Base-by-base conservation (phyloP, 2,888 invertebrate genomes). In the Diarsia rubi region DNA sequence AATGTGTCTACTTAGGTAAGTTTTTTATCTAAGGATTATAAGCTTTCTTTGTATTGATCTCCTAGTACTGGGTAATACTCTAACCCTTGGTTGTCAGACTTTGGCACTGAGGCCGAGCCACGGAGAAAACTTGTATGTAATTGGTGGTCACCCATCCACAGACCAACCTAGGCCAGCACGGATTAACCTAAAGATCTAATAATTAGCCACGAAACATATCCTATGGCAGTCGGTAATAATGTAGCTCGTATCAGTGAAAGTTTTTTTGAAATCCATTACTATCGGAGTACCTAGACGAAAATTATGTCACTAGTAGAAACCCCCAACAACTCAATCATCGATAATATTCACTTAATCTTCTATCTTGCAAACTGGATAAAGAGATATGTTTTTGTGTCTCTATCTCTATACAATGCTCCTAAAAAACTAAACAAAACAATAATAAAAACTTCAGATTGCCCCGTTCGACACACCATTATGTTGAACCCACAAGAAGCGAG, bases 401-500 rank as follows among this genome's bases (percentile, higher is more conserved):
- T 1, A 62, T 37, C 62, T n/a, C n/a, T 16, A 42, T 24, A 62
- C 21, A 31, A 27, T 31, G n/a, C 44, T 14, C 24, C 12, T 60
- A 84, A 69, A 70, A 64, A 81, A 78, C 59, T 31, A 63, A 66
- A 70, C 54, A 62, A 74, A 60, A 69, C 27, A 60, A 54, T 52
- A 16, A 27, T 64, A 82, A 80, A 71, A 83, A 79, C 24, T 21
- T 37, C 12, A 9, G 75, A 74, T 73, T 52, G 67, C 12, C 27
- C n/a, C 60, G 42, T 79, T 79, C 76, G 76, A 79, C 76, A 80
- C 80, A 79, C 80, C 49, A 71, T 71, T 78, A 75, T 85, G 24
- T 80, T 76, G 81, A 80, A 75, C 76, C 62, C 54, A 78, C 69
- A 69, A 79, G 79, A 79, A 85, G 49, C 80, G 44, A 84, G 67